A percentile compares a stretch with the other conserved stretches of the same genome.
Conservation (phyloP, 2,113 vertebrate species). For the Hydrochoerus hydrochaeris region DNA sequence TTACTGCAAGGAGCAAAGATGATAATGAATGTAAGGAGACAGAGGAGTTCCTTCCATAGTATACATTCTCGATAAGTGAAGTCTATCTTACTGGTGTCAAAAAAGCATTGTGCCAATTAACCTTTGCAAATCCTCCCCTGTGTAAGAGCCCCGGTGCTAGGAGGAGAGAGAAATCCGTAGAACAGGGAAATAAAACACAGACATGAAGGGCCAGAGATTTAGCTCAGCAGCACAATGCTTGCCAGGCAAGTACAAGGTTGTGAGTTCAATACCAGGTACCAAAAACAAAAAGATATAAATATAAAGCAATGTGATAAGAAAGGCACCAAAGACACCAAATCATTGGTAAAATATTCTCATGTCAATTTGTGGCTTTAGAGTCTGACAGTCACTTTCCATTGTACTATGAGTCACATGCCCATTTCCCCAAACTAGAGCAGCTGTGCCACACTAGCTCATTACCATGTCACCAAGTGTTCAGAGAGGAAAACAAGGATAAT, state of each 20-base stretch:
- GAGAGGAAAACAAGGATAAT: neutral
- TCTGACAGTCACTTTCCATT: neutral
- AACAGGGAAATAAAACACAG: neutral
- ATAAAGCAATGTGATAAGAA: neutral
- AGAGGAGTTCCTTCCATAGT: neutral
- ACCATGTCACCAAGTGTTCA: neutral
- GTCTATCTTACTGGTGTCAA: neutral
- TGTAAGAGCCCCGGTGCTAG: neutral
- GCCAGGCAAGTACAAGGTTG: too few relatives aligned
- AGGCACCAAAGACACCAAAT: neutral
- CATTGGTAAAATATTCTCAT: neutral
- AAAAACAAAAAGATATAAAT: neutral
- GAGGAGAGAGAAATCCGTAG: conserved; percentile 17
- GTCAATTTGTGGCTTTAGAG: neutral
- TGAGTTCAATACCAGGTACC: too few relatives aligned
- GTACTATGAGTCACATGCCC: neutral
- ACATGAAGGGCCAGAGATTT: neutral
- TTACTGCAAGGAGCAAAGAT: neutral
- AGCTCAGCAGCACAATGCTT: too few relatives aligned
- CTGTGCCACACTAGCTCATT: neutral
- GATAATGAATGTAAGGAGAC: neutral
- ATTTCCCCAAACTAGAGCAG: conserved; percentile 8
- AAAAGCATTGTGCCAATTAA: neutral
- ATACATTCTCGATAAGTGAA: neutral
- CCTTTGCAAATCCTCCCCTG: neutral